Percentiles rank a stretch among this genome's conserved stretches.
These are phyloP conservation scores for Drosophila biarmipes DNA, from an alignment of 1,140 invertebrate genomes.

Conservation along the genomic window DNA sequence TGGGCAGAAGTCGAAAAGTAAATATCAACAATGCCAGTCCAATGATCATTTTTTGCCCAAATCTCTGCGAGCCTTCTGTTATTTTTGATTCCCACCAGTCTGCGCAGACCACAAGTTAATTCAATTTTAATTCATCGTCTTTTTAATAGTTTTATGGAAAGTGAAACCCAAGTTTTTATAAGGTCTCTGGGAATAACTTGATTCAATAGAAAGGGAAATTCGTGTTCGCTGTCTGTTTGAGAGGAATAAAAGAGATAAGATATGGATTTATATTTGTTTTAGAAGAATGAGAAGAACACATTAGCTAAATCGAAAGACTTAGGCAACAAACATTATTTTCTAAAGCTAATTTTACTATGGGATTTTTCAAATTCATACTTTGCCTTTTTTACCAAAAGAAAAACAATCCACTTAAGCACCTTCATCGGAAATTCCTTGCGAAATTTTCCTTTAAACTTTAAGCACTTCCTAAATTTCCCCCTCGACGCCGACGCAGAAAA, in stretches of 20 bases:
- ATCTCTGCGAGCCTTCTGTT: conserved; percentile 18
- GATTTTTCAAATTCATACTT: not conserved
- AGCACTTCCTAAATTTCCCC: conserved; percentile 7
- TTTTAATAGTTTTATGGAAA: conserved; percentile 53
- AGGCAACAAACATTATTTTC: conserved; percentile 48
- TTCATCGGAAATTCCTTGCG: not conserved
- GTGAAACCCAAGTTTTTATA: conserved; percentile 42
- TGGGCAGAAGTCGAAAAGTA: conserved; percentile 59
- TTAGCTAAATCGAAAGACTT: conserved; percentile 60
- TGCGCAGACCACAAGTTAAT: conserved; percentile 46
- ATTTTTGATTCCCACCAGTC: conserved; percentile 55
- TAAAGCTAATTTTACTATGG: too few relatives aligned
- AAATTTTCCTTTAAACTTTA: not conserved
- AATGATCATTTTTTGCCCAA: conserved; percentile 39
- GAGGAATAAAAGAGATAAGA: not conserved
- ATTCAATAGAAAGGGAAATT: conserved; percentile 43
- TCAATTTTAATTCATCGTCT: conserved; percentile 64
- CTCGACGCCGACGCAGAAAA: conserved; percentile 4
- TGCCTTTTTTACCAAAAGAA: not conserved
- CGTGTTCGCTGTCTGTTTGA: not conserved
- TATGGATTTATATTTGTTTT: not conserved
- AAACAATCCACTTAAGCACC: conserved; percentile 42
- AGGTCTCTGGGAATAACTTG: conserved; percentile 26
- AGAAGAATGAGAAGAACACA: too few relatives aligned
- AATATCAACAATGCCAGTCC: conserved; percentile 50